These are phyloP conservation scores for Prorops nasuta DNA, from an alignment of 1,140 invertebrate species.

Conservation along the genomic window DNA sequence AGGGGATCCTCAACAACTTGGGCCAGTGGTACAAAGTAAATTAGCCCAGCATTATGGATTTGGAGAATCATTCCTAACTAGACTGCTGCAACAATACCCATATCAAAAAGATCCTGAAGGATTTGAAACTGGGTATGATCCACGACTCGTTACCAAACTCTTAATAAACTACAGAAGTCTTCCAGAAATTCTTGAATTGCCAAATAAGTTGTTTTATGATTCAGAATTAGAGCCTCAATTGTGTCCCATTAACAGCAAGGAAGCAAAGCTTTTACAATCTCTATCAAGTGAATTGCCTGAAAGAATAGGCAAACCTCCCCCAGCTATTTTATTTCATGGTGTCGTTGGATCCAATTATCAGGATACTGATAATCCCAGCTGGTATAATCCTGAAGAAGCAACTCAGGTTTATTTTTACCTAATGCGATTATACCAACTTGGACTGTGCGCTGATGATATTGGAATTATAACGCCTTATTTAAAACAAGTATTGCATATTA, in stretches of 20 bases:
- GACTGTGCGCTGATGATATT: slow-evolving; percentile 70
- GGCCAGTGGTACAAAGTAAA: slow-evolving; percentile 74
- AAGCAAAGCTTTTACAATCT: slow-evolving; percentile 35
- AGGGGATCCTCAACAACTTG: slow-evolving; percentile 90
- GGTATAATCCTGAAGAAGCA: slow-evolving; percentile 87
- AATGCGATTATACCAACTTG: slow-evolving; percentile 64
- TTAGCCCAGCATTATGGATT: slow-evolving; percentile 66
- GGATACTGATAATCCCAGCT: slow-evolving; percentile 74
- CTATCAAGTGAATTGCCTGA: slow-evolving; percentile 40
- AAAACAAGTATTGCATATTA: slow-evolving; percentile 75
- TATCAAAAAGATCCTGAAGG: slow-evolving; percentile 65
- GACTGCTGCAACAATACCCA: slow-evolving; percentile 64
- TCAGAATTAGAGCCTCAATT: slow-evolving; percentile 61
- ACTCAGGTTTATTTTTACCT: slow-evolving; percentile 67
- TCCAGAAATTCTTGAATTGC: slow-evolving; percentile 70
- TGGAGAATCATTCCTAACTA: slow-evolving; percentile 68
- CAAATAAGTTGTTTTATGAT: slow-evolving; percentile 83
- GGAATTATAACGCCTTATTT: slow-evolving; percentile 93
- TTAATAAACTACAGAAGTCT: slow-evolving; percentile 79
- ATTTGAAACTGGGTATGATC: slow-evolving; percentile 65
- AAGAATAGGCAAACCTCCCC: slow-evolving; percentile 45
- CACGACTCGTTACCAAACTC: slow-evolving; percentile 69
- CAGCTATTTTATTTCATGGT: slow-evolving; percentile 78
- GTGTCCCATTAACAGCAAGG: slow-evolving; percentile 29
- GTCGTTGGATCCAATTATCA: slow-evolving; percentile 74